Evolutionary conservation across 2,888 invertebrate species (phyloP), one percentile per base, ranked within the genome.

Genomic region (Meloe dianella): DNA sequence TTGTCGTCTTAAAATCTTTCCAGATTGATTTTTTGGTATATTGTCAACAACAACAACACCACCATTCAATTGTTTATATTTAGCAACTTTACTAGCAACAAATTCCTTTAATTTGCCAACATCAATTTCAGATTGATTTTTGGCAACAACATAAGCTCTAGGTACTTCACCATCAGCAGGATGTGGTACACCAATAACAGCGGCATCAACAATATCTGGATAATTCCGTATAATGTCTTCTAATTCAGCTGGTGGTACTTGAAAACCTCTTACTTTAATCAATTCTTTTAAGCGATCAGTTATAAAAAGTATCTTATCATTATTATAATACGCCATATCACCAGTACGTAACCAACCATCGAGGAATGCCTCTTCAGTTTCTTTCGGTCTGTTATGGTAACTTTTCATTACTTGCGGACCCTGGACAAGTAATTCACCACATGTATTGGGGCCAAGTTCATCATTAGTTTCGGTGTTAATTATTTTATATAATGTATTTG

Each of bases 211-310:
- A 0, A 97, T 87, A 29, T 87, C 87, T 0, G 93, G 91, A 82
- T 93, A 92, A 56, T 88, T 86, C 66, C 92, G 87, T 1, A 95
- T 78, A 5, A 93, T 77, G 61, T 87, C 89, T 82, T 96, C 96
- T 29, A 96, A 81, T 82, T 96, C 96, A 0, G 96, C 95, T 22
- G 96, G 96, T 10, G 96, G 90, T 8, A 96, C 95, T 89, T 95
- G 89, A 77, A 85, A 89, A 6, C 65, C 77, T 81, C 88, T 90
- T n/a, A 83, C 83, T 75, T 95, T 96, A 67, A 95, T 95, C 41
- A 95, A 85, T 79, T 95, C 94, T 79, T 95, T 95, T 59, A 91
- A 80, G 71, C 95, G 87, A 77, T 93, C 95, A 32, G 90, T 89
- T 67, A 95, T 88, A 73, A 87, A 92, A 70, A 93, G 84, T 61